Evolutionary conservation across 1,140 invertebrate species (phyloP).

Genomic region (Lordiphosa stackelbergi): DNA sequence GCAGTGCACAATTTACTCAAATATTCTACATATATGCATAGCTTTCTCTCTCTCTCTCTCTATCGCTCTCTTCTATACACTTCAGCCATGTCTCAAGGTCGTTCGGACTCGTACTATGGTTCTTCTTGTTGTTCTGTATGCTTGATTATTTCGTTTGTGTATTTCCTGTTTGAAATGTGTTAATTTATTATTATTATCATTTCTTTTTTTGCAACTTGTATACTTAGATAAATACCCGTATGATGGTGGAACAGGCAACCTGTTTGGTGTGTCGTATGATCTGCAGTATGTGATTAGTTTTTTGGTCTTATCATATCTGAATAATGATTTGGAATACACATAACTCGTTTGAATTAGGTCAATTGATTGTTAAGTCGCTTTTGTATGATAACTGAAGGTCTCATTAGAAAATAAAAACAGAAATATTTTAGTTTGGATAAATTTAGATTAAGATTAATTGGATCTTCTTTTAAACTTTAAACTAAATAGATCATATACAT

Average conservation of each 20-base stretch:
- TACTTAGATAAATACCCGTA: background rate
- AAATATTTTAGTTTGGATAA: too few species aligned
- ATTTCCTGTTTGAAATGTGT: constrained; percentile 52
- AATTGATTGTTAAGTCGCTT: constrained; percentile 5
- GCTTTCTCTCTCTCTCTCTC: constrained; percentile 17
- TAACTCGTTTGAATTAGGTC: constrained; percentile 27
- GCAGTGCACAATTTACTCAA: background rate
- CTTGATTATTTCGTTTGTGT: constrained; percentile 35
- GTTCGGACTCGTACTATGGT: constrained; percentile 9
- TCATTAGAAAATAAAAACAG: background rate
- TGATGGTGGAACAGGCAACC: constrained; percentile 4
- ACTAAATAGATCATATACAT: too few species aligned
- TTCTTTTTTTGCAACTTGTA: constrained; percentile 18
- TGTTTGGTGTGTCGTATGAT: constrained; percentile 23
- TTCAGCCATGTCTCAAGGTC: constrained; percentile 18
- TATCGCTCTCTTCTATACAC: constrained; percentile 15
- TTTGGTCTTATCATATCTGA: constrained; percentile 4
- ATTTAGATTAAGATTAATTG: too few species aligned
- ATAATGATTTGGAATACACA: background rate
- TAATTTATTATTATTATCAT: constrained; percentile 41
- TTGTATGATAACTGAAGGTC: background rate
- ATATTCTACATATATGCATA: constrained; percentile 20
- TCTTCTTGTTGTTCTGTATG: constrained; percentile 23
- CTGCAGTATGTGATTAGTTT: constrained; percentile 16
- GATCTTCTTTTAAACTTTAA: too few species aligned